A percentile compares a stretch with the other conserved stretches of the same genome.
Conservation (phyloP, 2,797 vertebrate species). For the Falco peregrinus region DNA sequence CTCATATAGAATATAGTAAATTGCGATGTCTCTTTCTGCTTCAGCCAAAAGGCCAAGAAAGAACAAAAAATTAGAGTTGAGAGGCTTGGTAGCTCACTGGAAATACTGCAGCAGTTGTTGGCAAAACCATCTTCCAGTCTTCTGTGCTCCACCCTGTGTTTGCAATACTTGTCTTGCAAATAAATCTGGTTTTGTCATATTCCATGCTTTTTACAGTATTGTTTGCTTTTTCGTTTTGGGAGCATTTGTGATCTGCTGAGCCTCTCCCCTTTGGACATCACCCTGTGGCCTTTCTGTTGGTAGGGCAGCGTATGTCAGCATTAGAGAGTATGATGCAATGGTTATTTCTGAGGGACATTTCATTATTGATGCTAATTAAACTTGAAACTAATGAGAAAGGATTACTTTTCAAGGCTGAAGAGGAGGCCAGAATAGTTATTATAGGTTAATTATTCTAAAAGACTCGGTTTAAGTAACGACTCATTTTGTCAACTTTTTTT, state of each 20-base stretch:
- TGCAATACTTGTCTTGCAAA: background rate
- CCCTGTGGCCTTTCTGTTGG: background rate
- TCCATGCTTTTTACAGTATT: background rate
- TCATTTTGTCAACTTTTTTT: slow-evolving; percentile 74
- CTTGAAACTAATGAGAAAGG: slow-evolving; percentile 78
- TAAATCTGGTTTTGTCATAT: background rate
- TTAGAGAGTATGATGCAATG: slow-evolving; percentile 5
- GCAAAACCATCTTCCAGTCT: background rate
- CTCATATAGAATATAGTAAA: background rate
- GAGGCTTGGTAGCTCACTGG: background rate
- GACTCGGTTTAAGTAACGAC: slow-evolving; percentile 68
- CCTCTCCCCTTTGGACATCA: background rate
- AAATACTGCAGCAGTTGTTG: background rate
- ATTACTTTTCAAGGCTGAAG: slow-evolving; percentile 76
- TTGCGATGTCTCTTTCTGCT: background rate
- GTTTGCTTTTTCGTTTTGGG: background rate
- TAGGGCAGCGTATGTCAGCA: background rate
- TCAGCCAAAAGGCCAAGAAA: background rate
- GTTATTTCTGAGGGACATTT: slow-evolving; percentile 64
- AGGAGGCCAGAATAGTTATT: slow-evolving; percentile 75
- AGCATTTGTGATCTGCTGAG: background rate
- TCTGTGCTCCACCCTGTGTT: background rate
- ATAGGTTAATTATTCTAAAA: slow-evolving; percentile 81
- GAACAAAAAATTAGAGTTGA: background rate
- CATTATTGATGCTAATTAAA: slow-evolving; percentile 78